These are phyloP conservation scores for Hyaena hyaena DNA, from an alignment of 2,113 vertebrate genomes.

Conservation along the genomic window DNA sequence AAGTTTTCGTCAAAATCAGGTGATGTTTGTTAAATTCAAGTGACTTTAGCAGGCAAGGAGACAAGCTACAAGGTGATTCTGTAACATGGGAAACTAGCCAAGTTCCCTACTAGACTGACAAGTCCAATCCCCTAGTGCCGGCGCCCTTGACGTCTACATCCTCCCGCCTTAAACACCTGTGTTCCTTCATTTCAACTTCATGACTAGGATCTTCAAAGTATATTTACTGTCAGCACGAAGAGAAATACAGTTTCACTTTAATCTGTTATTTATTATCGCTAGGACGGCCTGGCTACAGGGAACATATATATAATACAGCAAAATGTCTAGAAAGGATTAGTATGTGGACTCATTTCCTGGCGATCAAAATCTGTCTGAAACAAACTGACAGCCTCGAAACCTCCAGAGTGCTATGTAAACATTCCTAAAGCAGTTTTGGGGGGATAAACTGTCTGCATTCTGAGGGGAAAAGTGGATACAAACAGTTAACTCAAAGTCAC, in stretches of 20 bases:
- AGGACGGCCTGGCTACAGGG: background rate
- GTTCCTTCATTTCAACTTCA: background rate
- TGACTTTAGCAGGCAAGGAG: background rate
- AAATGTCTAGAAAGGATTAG: background rate
- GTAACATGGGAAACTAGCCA: background rate
- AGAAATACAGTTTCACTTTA: background rate
- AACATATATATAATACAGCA: background rate
- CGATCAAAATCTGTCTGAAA: background rate
- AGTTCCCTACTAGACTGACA: background rate
- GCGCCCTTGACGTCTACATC: background rate
- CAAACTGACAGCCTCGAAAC: background rate
- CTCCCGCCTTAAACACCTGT: background rate
- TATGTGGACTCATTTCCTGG: background rate
- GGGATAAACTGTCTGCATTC: background rate
- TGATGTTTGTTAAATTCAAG: background rate
- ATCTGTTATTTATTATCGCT: background rate
- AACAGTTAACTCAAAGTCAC: background rate
- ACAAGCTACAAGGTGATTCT: background rate
- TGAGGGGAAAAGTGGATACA: background rate
- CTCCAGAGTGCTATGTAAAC: background rate
- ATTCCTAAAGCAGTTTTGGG: background rate
- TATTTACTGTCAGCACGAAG: background rate
- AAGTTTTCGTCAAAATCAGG: background rate
- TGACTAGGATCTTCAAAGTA: background rate
- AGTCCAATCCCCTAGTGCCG: background rate